A percentile compares a stretch with the other conserved stretches of the same genome.
phyloP scores from a whole-genome alignment of 2,797 vertebrate genomes.

The Brachymystax lenok region DNA sequence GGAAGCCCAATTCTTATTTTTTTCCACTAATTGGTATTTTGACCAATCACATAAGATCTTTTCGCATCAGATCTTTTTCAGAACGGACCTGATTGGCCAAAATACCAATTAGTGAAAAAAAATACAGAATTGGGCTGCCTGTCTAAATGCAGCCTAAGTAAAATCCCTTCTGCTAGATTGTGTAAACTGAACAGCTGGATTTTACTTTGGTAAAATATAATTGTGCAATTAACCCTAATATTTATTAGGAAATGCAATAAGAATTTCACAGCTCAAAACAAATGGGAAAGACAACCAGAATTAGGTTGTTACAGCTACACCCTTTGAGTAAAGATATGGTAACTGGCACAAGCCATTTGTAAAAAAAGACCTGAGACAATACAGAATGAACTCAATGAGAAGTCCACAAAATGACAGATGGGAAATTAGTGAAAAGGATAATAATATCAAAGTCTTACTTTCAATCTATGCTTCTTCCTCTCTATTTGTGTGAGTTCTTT shows the following conservation, averaged over 20 bases:
- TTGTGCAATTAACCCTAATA: neutral
- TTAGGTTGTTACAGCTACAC: constrained; percentile 1
- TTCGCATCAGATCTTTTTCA: no score
- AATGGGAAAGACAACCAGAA: neutral
- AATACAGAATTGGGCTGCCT: no score
- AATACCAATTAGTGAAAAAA: no score
- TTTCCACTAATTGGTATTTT: no score
- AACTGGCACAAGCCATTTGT: constrained; percentile 8
- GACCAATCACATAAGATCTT: no score
- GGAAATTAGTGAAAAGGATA: no score
- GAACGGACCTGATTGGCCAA: no score
- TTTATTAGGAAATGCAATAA: neutral
- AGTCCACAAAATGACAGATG: no score
- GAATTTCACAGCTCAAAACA: neutral
- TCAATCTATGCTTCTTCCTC: constrained; percentile 22
- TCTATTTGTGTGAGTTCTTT: neutral
- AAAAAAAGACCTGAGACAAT: no score
- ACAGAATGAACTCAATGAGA: no score
- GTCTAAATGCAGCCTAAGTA: neutral
- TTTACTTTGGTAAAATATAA: constrained; percentile 33
- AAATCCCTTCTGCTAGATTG: constrained; percentile 42
- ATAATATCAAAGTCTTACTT: neutral
- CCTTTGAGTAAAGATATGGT: constrained; percentile 22
- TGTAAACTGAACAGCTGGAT: neutral
- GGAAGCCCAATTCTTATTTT: no score